A percentile compares a stretch with the other conserved stretches of the same genome.
Evolutionary conservation across 2,797 vertebrate species (phyloP).

Genomic region (Darevskia mixta): DNA sequence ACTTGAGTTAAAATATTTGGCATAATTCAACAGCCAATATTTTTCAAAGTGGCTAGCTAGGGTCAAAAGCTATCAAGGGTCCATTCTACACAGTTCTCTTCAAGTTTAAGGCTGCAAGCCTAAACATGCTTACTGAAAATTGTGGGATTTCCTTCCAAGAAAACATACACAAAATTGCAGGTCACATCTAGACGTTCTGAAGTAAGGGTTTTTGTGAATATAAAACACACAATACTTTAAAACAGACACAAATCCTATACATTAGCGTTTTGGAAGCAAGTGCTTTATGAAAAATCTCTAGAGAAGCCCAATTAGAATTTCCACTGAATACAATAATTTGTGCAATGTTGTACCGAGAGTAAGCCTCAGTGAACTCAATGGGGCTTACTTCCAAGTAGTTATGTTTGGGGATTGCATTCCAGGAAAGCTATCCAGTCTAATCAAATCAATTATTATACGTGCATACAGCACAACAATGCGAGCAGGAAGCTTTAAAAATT

Average conservation of each 20-base stretch:
- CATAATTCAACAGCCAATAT: neutral
- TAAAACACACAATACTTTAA: neutral
- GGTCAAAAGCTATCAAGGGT: neutral
- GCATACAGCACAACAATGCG: constrained; percentile 66
- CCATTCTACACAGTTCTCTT: neutral
- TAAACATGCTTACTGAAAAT: neutral
- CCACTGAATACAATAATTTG: neutral
- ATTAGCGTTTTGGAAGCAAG: neutral
- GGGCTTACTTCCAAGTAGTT: too few relatives aligned
- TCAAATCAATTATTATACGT: constrained; percentile 63
- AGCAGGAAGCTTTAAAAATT: constrained; percentile 59
- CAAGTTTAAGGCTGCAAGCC: neutral
- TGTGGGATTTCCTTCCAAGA: neutral
- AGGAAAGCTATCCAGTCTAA: constrained; percentile 67
- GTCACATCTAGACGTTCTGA: neutral
- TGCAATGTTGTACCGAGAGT: neutral
- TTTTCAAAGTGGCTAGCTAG: neutral
- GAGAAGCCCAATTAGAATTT: neutral
- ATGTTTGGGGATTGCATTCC: constrained; percentile 56
- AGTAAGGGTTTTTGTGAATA: neutral
- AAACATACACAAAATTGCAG: neutral
- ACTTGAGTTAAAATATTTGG: neutral
- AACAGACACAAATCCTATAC: neutral
- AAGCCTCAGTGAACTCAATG: neutral
- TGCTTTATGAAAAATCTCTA: neutral